These are phyloP conservation scores for Hycleus phaleratus DNA, from an alignment of 1,140 invertebrate genomes.

Conservation along the genomic window DNA sequence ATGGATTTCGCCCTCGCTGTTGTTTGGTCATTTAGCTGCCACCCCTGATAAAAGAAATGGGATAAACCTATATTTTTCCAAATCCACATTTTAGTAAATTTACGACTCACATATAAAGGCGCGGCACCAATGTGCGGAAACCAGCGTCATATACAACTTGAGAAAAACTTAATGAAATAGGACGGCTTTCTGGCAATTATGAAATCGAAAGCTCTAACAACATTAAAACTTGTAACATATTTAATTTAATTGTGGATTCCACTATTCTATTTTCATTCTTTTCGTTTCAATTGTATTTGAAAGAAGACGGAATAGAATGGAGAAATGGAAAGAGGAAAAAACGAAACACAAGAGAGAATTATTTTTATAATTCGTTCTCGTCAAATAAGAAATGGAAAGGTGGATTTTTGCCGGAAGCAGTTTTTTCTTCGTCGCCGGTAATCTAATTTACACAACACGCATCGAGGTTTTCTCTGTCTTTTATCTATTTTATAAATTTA, in stretches of 20 bases:
- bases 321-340: too few relatives aligned
- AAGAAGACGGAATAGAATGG: too few relatives aligned
- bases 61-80: constrained; percentile 33
- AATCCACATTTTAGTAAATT: constrained; percentile 33
- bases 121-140: constrained; percentile 18
- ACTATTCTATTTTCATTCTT: too few relatives aligned
- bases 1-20: constrained; percentile 16
- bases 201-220: constrained; percentile 23
- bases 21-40: constrained; percentile 24
- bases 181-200: constrained; percentile 27
- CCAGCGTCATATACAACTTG: constrained; percentile 16
- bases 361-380: constrained; percentile 16
- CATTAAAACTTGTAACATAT: constrained; percentile 7
- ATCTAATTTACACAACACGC: constrained; percentile 22
- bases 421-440: constrained; percentile 16
- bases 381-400: constrained; percentile 17
- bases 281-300: too few relatives aligned
- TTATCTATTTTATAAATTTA: constrained; percentile 22
- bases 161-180: constrained; percentile 32
- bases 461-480: constrained; percentile 18
- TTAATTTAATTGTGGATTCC: neutral
- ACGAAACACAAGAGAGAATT: neutral
- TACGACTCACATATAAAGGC: constrained; percentile 26
- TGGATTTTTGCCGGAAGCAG: constrained; percentile 16
- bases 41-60: constrained; percentile 27